Evolutionary conservation across 92 coral and sea anemone species (phyloP).

Genomic region (Siderastrea radians): DNA sequence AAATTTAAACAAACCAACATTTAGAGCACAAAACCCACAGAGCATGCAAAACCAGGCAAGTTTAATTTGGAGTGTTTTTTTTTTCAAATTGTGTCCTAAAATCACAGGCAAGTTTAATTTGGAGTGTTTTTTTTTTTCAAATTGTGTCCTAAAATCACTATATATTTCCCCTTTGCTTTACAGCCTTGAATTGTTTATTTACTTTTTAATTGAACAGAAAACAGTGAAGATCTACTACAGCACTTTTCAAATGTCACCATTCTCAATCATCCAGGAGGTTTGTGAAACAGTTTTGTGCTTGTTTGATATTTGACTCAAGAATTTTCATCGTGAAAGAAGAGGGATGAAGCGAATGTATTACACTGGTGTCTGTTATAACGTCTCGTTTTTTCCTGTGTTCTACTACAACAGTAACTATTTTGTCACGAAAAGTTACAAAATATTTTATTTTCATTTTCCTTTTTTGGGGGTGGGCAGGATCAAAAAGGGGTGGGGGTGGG

Average conservation of each 20-base stretch:
- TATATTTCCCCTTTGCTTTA: background rate
- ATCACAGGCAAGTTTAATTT: too few species aligned
- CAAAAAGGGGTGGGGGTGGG: too few species aligned
- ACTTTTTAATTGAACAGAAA: slow-evolving; percentile 62
- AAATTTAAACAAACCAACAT: too few species aligned
- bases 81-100: background rate
- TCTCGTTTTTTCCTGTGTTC: too few species aligned
- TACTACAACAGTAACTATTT: too few species aligned
- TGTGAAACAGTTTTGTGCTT: slow-evolving; percentile 7
- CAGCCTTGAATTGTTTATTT: background rate
- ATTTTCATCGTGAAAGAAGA: background rate
- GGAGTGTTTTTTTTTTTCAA: too few species aligned
- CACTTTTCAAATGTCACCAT: slow-evolving; percentile 78
- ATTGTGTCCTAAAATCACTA: background rate
- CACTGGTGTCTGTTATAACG: too few species aligned
- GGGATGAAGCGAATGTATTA: too few species aligned
- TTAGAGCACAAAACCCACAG: background rate
- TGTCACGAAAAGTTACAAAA: too few species aligned
- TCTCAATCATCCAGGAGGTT: slow-evolving; percentile 94
- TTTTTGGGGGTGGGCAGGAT: background rate
- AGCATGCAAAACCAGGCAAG: too few species aligned
- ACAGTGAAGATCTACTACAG: slow-evolving; percentile 83
- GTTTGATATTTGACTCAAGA: background rate
- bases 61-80: too few species aligned
- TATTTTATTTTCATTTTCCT: too few species aligned